Evolutionary conservation across 2,113 vertebrate genomes (phyloP).

Genomic region (Calidris pugnax): DNA sequence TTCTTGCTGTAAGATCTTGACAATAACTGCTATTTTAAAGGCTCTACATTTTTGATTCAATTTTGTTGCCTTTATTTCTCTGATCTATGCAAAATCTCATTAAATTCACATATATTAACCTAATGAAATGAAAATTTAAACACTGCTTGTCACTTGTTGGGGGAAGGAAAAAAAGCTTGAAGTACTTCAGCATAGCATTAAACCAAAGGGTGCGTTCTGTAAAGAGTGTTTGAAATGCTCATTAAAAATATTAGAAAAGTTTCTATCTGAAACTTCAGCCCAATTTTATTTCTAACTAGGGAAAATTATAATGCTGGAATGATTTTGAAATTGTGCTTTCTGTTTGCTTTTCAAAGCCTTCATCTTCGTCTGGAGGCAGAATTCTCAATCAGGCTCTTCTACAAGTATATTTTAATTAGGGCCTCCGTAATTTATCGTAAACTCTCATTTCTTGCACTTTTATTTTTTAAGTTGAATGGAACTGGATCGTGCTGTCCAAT

Average conservation of each 20-base stretch:
- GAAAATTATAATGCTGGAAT: neutral
- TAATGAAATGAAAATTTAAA: slow-evolving; percentile 40
- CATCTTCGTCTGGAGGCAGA: neutral
- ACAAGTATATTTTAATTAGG: neutral
- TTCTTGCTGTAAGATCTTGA: neutral
- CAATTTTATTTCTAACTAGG: neutral
- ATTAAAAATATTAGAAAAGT: neutral
- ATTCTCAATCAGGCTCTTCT: neutral
- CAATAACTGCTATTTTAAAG: neutral
- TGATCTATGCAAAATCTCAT: slow-evolving; percentile 1
- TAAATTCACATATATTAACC: neutral
- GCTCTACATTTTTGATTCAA: neutral
- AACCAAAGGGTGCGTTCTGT: neutral
- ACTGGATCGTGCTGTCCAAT: neutral
- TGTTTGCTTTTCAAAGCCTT: neutral
- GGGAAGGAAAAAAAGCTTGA: neutral
- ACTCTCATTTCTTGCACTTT: neutral
- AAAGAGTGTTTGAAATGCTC: neutral
- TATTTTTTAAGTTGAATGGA: neutral
- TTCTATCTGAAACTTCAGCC: neutral
- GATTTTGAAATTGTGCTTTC: neutral
- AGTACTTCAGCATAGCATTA: neutral
- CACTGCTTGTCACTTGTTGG: neutral
- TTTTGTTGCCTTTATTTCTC: slow-evolving; percentile 8
- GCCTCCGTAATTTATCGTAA: neutral